Conservation (phyloP, 2,797 vertebrate genomes). For the Arctocebus calabarensis region DNA sequence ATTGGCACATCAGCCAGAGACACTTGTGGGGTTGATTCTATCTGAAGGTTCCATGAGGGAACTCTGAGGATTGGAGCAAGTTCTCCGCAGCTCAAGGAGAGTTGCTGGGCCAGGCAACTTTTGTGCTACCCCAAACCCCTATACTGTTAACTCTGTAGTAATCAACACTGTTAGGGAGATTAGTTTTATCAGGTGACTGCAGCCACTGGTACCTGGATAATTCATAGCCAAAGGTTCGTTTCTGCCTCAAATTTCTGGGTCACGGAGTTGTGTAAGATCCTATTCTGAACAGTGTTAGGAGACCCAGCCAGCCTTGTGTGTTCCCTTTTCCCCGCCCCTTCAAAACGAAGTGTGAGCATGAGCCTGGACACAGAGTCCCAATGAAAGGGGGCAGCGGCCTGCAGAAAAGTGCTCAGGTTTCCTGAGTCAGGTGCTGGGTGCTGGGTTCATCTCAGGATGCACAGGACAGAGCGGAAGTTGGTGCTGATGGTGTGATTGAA, state of each 20-base stretch:
- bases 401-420: background rate
- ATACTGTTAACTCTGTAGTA: conserved; percentile 70
- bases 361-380: background rate
- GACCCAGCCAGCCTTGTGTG: background rate
- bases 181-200: conserved; percentile 67
- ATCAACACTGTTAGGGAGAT: conserved; percentile 73
- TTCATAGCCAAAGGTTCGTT: conserved; percentile 74
- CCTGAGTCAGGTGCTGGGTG: background rate
- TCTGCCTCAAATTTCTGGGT: conserved; percentile 82
- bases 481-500: background rate
- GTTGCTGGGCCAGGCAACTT: background rate
- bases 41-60: background rate
- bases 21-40: background rate
- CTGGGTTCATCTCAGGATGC: background rate
- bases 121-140: conserved; percentile 8
- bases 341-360: background rate
- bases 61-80: background rate
- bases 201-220: conserved; percentile 74
- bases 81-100: background rate
- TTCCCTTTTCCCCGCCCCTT: background rate
- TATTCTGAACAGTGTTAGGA: background rate
- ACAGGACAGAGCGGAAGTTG: background rate
- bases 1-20: background rate
- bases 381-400: background rate
- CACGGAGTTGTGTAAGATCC: conserved; percentile 47